Evolutionary conservation across 1,140 invertebrate genomes (phyloP).

Genomic region (honey bee (Apis mellifera)): DNA sequence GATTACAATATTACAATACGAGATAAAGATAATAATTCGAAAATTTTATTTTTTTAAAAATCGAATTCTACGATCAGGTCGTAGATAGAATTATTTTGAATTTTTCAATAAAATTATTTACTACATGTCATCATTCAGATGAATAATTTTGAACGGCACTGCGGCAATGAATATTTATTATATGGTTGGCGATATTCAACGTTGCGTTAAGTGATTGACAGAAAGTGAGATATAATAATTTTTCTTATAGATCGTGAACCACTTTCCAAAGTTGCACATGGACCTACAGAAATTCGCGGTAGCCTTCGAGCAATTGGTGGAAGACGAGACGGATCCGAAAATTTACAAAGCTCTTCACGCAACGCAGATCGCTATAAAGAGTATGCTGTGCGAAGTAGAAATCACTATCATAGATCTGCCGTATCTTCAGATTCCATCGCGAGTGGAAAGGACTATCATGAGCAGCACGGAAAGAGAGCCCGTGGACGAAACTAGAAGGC

Average conservation of each 20-base stretch:
- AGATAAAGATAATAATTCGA: too few species aligned
- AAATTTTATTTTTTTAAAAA: too few species aligned
- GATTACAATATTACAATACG: too few species aligned
- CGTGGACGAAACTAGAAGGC: constrained; percentile 74
- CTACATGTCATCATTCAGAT: too few species aligned
- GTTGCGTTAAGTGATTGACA: too few species aligned
- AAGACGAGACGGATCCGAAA: constrained; percentile 69
- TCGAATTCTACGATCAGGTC: too few species aligned
- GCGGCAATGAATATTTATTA: too few species aligned
- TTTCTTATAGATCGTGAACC: constrained; percentile 73
- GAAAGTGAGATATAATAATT: neutral
- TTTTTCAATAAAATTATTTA: too few species aligned
- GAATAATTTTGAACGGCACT: too few species aligned
- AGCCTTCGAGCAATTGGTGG: constrained; percentile 76
- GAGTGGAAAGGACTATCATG: constrained; percentile 77
- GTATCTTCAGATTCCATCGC: constrained; percentile 64
- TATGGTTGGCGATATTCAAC: too few species aligned
- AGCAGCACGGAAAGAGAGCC: constrained; percentile 71
- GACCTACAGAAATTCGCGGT: constrained; percentile 81
- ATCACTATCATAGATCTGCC: constrained; percentile 70
- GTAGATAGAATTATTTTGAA: too few species aligned
- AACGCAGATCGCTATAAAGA: constrained; percentile 72
- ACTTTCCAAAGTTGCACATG: constrained; percentile 76
- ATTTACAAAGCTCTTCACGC: constrained; percentile 64
- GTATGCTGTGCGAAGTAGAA: constrained; percentile 79